Conservation (phyloP, 2,888 invertebrate species). For the Rhamnusium bicolor region DNA sequence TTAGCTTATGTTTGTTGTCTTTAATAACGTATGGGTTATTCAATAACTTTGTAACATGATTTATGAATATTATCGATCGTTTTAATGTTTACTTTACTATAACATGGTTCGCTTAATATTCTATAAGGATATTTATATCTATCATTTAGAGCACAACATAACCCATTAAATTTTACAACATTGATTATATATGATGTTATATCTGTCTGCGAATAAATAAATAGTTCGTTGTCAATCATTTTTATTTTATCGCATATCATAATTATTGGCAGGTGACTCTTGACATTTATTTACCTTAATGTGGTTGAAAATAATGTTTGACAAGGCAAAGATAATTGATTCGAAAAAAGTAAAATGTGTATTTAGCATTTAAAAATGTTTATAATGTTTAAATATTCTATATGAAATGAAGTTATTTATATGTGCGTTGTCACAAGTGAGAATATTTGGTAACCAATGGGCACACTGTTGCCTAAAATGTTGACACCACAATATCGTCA, state of each 20-base stretch:
- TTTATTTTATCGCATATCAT: slow-evolving; percentile 26
- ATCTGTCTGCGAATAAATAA: slow-evolving; percentile 33
- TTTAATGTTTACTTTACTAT: slow-evolving; percentile 52
- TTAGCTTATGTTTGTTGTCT: slow-evolving; percentile 57
- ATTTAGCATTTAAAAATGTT: too few relatives aligned
- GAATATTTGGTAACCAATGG: too few relatives aligned
- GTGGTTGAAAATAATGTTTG: not conserved
- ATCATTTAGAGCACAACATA: slow-evolving; percentile 49
- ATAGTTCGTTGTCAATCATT: slow-evolving; percentile 27
- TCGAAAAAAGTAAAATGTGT: not conserved
- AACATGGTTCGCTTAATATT: slow-evolving; percentile 52
- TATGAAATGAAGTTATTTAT: too few relatives aligned
- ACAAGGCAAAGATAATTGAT: not conserved
- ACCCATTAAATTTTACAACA: slow-evolving; percentile 57
- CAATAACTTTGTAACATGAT: slow-evolving; percentile 59
- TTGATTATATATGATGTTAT: slow-evolving; percentile 46
- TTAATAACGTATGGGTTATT: slow-evolving; percentile 56
- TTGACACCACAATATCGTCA: too few relatives aligned
- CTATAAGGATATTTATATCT: slow-evolving; percentile 55
- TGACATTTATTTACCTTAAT: not conserved
- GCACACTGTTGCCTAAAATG: too few relatives aligned
- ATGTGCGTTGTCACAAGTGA: too few relatives aligned
- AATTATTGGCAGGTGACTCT: slow-evolving; percentile 18
- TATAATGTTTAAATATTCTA: too few relatives aligned
- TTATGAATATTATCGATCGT: slow-evolving; percentile 60